phyloP scores from a whole-genome alignment of 2,797 vertebrate species.

The Spinus pinus region DNA sequence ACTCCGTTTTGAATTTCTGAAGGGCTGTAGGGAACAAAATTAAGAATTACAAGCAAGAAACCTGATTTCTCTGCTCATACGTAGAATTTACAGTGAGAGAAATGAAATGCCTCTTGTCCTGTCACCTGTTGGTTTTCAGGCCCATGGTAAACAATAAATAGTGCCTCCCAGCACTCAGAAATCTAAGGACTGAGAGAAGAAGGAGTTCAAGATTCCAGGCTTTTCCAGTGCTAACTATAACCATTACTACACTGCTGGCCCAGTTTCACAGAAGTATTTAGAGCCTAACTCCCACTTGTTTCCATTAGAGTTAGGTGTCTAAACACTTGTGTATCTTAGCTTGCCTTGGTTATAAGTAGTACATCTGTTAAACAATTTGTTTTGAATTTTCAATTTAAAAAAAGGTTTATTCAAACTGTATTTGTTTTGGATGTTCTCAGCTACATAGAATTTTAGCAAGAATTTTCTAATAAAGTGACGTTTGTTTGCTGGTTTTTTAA shows the following conservation, averaged over 20 bases:
- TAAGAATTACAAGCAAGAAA: slow-evolving; percentile 33
- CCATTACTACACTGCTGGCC: slow-evolving; percentile 25
- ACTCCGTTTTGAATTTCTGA: slow-evolving; percentile 94
- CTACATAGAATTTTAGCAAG: neutral
- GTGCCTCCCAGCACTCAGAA: neutral
- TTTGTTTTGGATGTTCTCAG: neutral
- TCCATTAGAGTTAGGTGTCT: slow-evolving; percentile 44
- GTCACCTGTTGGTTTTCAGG: neutral
- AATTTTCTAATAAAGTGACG: neutral
- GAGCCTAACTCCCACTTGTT: slow-evolving; percentile 27
- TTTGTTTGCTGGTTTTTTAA: neutral
- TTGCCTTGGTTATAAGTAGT: neutral
- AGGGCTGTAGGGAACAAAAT: slow-evolving; percentile 80
- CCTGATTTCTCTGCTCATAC: slow-evolving; percentile 20
- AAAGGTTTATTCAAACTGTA: neutral
- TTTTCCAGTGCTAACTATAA: slow-evolving; percentile 46
- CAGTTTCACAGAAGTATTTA: slow-evolving; percentile 29
- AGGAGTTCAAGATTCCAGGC: neutral
- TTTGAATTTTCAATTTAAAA: neutral
- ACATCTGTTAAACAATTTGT: neutral
- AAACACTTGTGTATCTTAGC: slow-evolving; percentile 25
- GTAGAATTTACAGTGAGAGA: neutral
- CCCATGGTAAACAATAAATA: neutral
- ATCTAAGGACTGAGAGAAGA: neutral
- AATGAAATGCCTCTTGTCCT: neutral